Base-by-base conservation (phyloP, 2,888 invertebrate species). In the Tethea ocularis region DNA sequence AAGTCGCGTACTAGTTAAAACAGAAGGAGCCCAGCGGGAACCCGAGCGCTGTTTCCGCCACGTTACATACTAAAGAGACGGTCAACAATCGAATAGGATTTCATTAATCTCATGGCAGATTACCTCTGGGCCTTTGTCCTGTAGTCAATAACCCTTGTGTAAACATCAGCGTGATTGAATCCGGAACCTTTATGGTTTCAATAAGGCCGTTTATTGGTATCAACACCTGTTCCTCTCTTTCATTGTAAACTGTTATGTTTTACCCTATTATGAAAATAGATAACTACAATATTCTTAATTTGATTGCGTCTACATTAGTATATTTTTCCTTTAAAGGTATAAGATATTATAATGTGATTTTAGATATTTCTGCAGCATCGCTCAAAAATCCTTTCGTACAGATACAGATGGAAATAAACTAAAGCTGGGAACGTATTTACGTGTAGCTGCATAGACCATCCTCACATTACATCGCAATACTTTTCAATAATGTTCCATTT, bases 71-170 rank as follows among this genome's bases (percentile, higher is more conserved):
- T 33, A 54, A 54, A 54, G 52, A 58, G 59, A 61, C 60, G 63
- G 63, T 62, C 63, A 41, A 57, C 61, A 66, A 57, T 62, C 57
- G 55, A 57, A 52, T 29, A 38, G 58, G 61, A 62, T 69, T 63
- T 46, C 63, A 65, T 71, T 69, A 66, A 71, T 71, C 71, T 57
- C 60, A 38, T 56, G 60, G 59, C 55, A 62, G 63, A 71, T 63
- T 57, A 63, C 58, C 56, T 4, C 52, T 59, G 29, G 36, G 57
- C 51, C 53, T 24, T 54, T 54, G 33, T 54, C 33, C 53, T 26
- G 52, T 22, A 52, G 24, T 57, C 58, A 52, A 61, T 63, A 60
- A 57, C 66, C 46, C 59, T 54, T 51, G 57, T 56, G 56, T 23
- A 53, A 60, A 66, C 59, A 60, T 41, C 57, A 56, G 57, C 59